Conservation (phyloP, 2,888 invertebrate species). For the Conchocele bisecta region DNA sequence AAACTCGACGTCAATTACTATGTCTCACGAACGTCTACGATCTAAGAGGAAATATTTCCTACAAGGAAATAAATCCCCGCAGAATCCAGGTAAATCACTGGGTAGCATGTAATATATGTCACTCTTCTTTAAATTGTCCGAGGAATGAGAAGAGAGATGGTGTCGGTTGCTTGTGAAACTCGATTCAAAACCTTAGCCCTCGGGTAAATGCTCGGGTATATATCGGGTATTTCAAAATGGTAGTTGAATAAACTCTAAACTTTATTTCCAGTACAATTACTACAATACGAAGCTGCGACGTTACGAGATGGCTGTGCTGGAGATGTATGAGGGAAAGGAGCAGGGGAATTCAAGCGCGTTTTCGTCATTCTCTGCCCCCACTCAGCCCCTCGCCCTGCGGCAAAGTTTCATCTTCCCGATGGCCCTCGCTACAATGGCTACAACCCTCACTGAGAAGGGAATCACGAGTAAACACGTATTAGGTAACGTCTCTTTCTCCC, state of each 20-base stretch:
- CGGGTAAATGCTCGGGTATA: not conserved
- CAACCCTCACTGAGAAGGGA: slow-evolving; percentile 95
- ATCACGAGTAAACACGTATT: slow-evolving; percentile 94
- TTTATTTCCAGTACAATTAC: slow-evolving; percentile 88
- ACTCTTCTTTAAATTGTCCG: too few species aligned
- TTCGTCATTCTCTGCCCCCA: slow-evolving; percentile 91
- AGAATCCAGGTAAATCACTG: too few species aligned
- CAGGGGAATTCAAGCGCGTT: slow-evolving; percentile 92
- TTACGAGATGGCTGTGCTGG: slow-evolving; percentile 95
- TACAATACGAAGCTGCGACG: slow-evolving; percentile 96
- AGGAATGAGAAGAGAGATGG: too few species aligned
- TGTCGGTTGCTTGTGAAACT: too few species aligned
- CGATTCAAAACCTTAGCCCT: too few species aligned
- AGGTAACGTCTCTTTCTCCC: too few species aligned
- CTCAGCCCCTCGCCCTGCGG: slow-evolving; percentile 87
- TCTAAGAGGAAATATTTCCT: too few species aligned
- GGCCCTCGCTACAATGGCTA: slow-evolving; percentile 90
- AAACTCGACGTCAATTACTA: too few species aligned
- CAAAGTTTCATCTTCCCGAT: slow-evolving; percentile 95
- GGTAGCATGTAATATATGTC: too few species aligned
- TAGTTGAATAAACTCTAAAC: not conserved
- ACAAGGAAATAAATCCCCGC: too few species aligned
- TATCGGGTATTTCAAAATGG: not conserved
- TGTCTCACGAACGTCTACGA: too few species aligned
- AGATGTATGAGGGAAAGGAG: slow-evolving; percentile 96